Conservation (phyloP, 1,140 invertebrate species). For the Hormaphis cornu region DNA sequence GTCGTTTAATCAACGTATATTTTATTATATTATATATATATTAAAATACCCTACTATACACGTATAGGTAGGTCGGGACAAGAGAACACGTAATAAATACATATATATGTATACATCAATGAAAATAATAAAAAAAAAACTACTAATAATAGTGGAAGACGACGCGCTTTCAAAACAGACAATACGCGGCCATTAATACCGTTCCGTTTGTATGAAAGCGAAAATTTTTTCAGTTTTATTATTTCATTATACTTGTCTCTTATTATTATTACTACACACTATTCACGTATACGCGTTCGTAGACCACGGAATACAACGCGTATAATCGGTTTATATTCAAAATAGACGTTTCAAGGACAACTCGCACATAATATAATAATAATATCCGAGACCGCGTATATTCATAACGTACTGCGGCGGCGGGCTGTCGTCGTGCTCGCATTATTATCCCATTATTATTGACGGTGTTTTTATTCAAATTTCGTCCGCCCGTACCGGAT, state of each 20-base stretch:
- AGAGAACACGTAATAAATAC: constrained; percentile 10
- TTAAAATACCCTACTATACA: neutral
- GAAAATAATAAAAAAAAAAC: constrained; percentile 11
- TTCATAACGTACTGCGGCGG: too few relatives aligned
- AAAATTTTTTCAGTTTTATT: constrained; percentile 15
- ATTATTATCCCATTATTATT: constrained; percentile 26
- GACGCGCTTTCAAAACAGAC: constrained; percentile 32
- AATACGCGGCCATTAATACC: constrained; percentile 31
- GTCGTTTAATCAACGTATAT: constrained; percentile 32
- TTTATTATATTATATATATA: neutral
- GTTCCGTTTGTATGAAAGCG: constrained; percentile 30
- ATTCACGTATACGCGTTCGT: neutral
- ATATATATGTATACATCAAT: constrained; percentile 3
- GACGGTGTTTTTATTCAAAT: constrained; percentile 31
- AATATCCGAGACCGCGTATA: too few relatives aligned
- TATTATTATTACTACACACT: constrained; percentile 14
- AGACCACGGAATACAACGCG: constrained; percentile 12
- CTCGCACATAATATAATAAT: neutral
- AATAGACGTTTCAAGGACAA: constrained; percentile 32
- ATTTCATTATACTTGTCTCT: constrained; percentile 27
- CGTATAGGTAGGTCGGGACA: neutral
- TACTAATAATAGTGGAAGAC: constrained; percentile 26
- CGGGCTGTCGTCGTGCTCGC: constrained; percentile 28
- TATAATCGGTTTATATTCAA: constrained; percentile 33
- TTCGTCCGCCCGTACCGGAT: constrained; percentile 29